These are phyloP conservation scores for Pteruthius melanotis DNA, from an alignment of 2,113 vertebrate genomes.

Conservation along the genomic window DNA sequence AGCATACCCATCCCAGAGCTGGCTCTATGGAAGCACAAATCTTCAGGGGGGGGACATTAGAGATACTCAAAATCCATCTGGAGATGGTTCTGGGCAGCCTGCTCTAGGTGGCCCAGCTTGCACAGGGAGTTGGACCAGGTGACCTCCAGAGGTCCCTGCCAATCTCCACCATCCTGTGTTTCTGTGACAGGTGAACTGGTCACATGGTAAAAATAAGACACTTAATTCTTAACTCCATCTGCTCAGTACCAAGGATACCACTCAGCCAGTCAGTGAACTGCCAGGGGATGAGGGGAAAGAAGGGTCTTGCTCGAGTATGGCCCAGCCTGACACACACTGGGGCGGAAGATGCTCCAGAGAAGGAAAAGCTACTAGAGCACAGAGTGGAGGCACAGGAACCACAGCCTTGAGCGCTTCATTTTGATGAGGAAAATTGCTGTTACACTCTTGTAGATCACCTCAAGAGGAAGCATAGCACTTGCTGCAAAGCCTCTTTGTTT, in stretches of 20 bases:
- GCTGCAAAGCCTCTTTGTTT: neutral
- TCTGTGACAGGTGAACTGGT: neutral
- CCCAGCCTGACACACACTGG: accelerated
- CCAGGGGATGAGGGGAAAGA: accelerated
- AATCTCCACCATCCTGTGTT: neutral
- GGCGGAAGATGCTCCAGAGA: neutral
- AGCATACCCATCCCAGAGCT: neutral
- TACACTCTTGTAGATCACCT: accelerated
- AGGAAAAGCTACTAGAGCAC: neutral
- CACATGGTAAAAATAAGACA: neutral
- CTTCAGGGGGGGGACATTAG: neutral
- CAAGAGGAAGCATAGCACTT: neutral
- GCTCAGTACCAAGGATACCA: neutral
- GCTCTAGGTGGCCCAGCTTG: neutral
- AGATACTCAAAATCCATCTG: neutral
- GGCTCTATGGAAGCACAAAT: neutral
- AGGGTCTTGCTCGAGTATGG: neutral
- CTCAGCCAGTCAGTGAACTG: neutral
- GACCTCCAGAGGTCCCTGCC: neutral
- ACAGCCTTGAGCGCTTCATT: neutral
- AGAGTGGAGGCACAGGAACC: neutral
- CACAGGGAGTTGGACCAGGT: neutral
- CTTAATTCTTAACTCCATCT: neutral
- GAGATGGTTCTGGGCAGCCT: neutral
- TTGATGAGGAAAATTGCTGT: neutral